Evolutionary conservation across 2,113 vertebrate species (phyloP).

Genomic region (Sceloporus tristichus): DNA sequence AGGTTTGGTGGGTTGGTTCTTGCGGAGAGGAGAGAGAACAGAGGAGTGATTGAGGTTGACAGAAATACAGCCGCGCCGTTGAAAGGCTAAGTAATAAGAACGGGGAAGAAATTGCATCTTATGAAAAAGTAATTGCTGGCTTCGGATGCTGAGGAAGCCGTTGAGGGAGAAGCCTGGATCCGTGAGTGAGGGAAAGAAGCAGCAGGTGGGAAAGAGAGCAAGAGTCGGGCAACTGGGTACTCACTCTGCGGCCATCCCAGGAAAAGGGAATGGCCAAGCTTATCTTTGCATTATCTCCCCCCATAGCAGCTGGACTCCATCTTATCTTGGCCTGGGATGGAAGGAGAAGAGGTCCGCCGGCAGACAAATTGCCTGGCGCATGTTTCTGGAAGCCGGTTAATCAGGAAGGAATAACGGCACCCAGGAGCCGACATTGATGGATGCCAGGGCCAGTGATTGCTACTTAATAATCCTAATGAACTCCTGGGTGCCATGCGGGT

Average conservation of each 20-base stretch:
- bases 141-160: too few relatives aligned
- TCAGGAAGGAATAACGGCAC: neutral
- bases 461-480: neutral
- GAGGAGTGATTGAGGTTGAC: conserved; percentile 65
- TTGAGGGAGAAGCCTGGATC: conserved; percentile 56
- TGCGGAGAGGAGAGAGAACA: conserved; percentile 56
- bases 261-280: conserved; percentile 65
- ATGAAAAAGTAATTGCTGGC: conserved; percentile 67
- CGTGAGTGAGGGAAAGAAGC: conserved; percentile 62
- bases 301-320: conserved; percentile 64
- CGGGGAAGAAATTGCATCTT: conserved; percentile 72
- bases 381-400: conserved; percentile 5
- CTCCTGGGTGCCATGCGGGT: too few relatives aligned
- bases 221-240: too few relatives aligned
- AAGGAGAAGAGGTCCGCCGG: conserved; percentile 8
- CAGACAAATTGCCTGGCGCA: conserved; percentile 41
- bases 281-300: conserved; percentile 60
- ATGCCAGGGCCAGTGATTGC: fast-evolving
- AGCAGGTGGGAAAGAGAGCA: conserved; percentile 42
- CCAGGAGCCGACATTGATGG: fast-evolving
- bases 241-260: conserved; percentile 58
- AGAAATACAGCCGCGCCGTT: conserved; percentile 72
- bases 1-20: neutral
- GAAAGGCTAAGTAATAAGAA: conserved; percentile 81
- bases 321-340: conserved; percentile 44